Evolutionary conservation across 2,888 invertebrate species (phyloP).

Genomic region (Orthosia incerta): DNA sequence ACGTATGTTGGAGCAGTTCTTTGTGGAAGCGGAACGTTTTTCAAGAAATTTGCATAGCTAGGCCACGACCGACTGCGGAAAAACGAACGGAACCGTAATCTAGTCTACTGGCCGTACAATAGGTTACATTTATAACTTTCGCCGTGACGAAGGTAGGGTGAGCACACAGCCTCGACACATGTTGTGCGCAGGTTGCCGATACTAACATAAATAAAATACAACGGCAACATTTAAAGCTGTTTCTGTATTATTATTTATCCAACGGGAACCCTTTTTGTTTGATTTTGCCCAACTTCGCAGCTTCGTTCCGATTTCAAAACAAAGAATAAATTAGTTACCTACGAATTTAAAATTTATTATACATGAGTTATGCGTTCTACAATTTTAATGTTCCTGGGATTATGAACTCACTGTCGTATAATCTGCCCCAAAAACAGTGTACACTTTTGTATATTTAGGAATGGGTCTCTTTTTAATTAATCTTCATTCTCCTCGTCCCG

Average conservation of each 20-base stretch:
- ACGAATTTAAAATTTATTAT: conserved; percentile 14
- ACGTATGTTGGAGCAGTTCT: conserved; percentile 49
- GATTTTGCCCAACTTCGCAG: conserved; percentile 12
- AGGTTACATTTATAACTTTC: conserved; percentile 64
- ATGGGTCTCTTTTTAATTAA: conserved; percentile 52
- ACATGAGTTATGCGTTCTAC: not conserved
- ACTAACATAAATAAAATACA: conserved; percentile 23
- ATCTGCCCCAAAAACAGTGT: conserved; percentile 18
- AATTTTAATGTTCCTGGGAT: conserved; percentile 13
- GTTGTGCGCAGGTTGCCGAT: conserved; percentile 46
- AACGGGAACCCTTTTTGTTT: conserved; percentile 39
- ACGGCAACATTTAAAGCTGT: conserved; percentile 2
- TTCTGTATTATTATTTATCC: conserved; percentile 28
- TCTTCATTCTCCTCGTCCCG: conserved; percentile 28
- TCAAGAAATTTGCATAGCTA: conserved; percentile 80
- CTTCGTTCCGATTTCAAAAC: conserved; percentile 27
- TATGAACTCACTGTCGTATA: conserved; percentile 20
- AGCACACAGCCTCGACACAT: conserved; percentile 50
- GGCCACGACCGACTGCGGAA: conserved; percentile 70
- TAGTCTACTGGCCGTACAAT: conserved; percentile 67
- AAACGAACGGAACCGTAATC: conserved; percentile 71
- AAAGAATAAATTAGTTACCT: conserved; percentile 21
- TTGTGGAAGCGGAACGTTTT: conserved; percentile 72
- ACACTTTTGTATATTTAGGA: conserved; percentile 12
- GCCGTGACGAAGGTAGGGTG: conserved; percentile 51